A percentile compares a stretch with the other conserved stretches of the same genome.
phyloP scores from a whole-genome alignment of 2,113 vertebrate genomes.

The Pseudorhombus dupliciocellatus region DNA sequence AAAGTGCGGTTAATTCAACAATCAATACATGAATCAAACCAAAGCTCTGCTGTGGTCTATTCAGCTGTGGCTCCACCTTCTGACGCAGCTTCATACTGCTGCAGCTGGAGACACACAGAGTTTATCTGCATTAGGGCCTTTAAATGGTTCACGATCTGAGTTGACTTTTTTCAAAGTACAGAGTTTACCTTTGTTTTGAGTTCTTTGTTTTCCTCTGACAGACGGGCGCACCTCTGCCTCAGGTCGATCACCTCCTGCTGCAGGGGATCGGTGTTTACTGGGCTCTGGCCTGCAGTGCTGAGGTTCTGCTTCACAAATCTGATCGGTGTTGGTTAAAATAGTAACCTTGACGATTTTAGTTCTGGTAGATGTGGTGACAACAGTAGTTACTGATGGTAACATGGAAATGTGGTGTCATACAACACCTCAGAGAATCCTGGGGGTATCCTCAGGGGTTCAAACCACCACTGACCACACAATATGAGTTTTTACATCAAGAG shows the following conservation, averaged over 20 bases:
- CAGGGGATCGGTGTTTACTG: slow-evolving; percentile 85
- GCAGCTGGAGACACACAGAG: slow-evolving; percentile 79
- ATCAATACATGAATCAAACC: not conserved
- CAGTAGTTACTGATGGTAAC: too few relatives aligned
- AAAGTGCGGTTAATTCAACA: slow-evolving; percentile 28
- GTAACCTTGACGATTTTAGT: not conserved
- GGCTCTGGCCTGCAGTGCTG: slow-evolving; percentile 80
- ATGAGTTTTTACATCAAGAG: not conserved
- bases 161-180: not conserved
- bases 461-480: not conserved
- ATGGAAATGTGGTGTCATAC: too few relatives aligned
- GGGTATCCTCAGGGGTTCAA: not conserved
- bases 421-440: too few relatives aligned
- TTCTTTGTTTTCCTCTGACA: slow-evolving; percentile 91
- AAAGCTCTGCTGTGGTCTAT: slow-evolving; percentile 63
- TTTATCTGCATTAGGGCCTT: fast-evolving
- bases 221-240: slow-evolving; percentile 87
- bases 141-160: not conserved
- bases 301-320: slow-evolving; percentile 95
- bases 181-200: slow-evolving; percentile 87
- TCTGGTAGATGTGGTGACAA: not conserved
- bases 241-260: slow-evolving; percentile 89
- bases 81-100: slow-evolving; percentile 83
- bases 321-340: slow-evolving; percentile 79
- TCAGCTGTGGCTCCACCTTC: slow-evolving; percentile 86